These are phyloP conservation scores for Hedychridium roseum DNA, from an alignment of 2,888 invertebrate species.

Conservation along the genomic window DNA sequence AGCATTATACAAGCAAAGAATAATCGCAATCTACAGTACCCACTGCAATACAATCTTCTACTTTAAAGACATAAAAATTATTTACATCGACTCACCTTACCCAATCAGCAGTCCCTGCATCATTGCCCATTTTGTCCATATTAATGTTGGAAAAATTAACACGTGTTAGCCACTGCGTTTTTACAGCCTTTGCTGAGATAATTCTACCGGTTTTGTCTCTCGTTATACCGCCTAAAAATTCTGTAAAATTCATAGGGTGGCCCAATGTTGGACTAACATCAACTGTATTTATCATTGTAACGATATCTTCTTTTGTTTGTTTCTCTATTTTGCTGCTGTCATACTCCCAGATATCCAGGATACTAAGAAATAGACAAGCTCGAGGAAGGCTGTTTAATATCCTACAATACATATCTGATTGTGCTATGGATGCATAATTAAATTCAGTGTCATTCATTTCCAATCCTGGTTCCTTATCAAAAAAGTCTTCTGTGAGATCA, in stretches of 20 bases:
- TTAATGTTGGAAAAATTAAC: conserved; percentile 75
- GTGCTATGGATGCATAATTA: conserved; percentile 70
- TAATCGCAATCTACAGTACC: too few species aligned
- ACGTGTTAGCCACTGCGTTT: conserved; percentile 72
- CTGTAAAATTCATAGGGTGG: conserved; percentile 71
- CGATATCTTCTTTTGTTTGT: conserved; percentile 70
- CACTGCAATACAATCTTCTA: too few species aligned
- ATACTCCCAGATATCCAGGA: conserved; percentile 77
- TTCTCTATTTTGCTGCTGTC: conserved; percentile 66
- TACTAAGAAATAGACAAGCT: conserved; percentile 72
- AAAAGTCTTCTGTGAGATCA: conserved; percentile 50
- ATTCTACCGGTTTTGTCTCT: conserved; percentile 71
- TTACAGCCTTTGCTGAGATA: conserved; percentile 70
- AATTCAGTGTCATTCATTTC: conserved; percentile 47
- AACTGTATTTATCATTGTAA: conserved; percentile 69
- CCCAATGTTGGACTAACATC: conserved; percentile 73
- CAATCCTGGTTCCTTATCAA: conserved; percentile 45
- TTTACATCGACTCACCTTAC: conserved; percentile 63
- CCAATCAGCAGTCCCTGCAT: conserved; percentile 80
- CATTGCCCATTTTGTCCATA: conserved; percentile 73
- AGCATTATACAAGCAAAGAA: too few species aligned
- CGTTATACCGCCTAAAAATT: conserved; percentile 70
- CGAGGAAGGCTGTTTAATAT: conserved; percentile 70
- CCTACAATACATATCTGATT: conserved; percentile 70
- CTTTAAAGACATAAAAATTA: background rate